These are phyloP conservation scores for Anarhynchus alexandrinus DNA, from an alignment of 2,113 vertebrate genomes.

Conservation along the genomic window DNA sequence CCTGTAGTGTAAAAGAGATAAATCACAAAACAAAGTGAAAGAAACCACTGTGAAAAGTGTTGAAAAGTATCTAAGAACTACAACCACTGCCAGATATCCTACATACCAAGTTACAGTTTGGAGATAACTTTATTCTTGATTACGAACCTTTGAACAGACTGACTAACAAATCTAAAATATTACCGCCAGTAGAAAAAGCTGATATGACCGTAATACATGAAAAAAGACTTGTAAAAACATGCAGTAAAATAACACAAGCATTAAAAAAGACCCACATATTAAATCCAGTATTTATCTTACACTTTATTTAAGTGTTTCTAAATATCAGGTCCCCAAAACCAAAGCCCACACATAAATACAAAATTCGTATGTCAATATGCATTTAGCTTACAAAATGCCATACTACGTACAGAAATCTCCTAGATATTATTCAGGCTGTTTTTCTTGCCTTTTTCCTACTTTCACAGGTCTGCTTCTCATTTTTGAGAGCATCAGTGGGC, in stretches of 20 bases:
- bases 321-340: neutral
- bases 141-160: neutral
- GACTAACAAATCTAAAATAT: neutral
- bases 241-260: neutral
- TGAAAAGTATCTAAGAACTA: neutral
- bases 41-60: neutral
- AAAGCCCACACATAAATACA: conserved; percentile 18
- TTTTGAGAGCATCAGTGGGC: neutral
- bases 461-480: neutral
- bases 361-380: neutral
- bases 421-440: neutral
- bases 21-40: neutral
- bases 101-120: neutral
- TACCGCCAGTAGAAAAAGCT: neutral
- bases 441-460: neutral
- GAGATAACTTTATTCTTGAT: neutral
- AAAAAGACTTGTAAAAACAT: neutral
- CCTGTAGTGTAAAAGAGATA: neutral
- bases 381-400: neutral
- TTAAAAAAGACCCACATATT: neutral
- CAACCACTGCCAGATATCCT: neutral
- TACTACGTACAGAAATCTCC: neutral
- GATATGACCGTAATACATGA: neutral
- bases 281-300: neutral
- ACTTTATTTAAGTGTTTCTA: conserved; percentile 56